Base-by-base conservation (phyloP, 2,888 invertebrate genomes). In the Rhyacophila evoluta region DNA sequence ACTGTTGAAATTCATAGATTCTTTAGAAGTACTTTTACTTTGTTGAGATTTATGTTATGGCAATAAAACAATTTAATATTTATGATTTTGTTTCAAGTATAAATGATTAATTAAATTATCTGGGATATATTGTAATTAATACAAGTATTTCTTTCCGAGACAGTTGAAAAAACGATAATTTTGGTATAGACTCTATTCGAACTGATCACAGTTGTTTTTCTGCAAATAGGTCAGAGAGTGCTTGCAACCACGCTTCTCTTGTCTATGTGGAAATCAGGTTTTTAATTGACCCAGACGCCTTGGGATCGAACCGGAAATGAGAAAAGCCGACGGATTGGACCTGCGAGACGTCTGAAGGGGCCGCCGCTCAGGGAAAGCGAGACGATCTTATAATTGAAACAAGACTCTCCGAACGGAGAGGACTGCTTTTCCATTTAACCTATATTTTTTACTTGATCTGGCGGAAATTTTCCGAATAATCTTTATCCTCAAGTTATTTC, bases 281-380 rank as follows among this genome's bases (percentile, higher is more conserved):
- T 73, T 79, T 79, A 67, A 76, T 79, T 73, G 79, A 75, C 55
- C 37, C 36, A 69, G 74, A 39, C 79, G 38, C 74, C 19, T 12
- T 77, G 77, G 79, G 77, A 39, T 77, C 68, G 41, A 28, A n/a
- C 39, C 29, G 75, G 72, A 77, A 78, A 77, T 74, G 75, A 74
- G 77, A 75, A 77, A 80, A 74, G 55, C 41, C 33, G 68, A 25
- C 67, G 68, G 33, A 80, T 78, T 80, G 77, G 68, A 37, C 80
- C 80, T 55, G 37, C 28, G 79, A 74, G 79, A 70, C 33, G 72
- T 38, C 28, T 38, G 69, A 75, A 70, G 72, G 27, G 37, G 25
- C 1, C n/a, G 10, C 69, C 29, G 15, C 12, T 5, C 29, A 28
- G 29, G 33, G 37, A 10, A 29, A 27, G 72, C 37, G 71, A 29